Percentiles rank a stretch among this genome's conserved stretches.
Evolutionary conservation across 2,113 vertebrate genomes (phyloP).

Genomic region (Pomatorhinus ruficollis): DNA sequence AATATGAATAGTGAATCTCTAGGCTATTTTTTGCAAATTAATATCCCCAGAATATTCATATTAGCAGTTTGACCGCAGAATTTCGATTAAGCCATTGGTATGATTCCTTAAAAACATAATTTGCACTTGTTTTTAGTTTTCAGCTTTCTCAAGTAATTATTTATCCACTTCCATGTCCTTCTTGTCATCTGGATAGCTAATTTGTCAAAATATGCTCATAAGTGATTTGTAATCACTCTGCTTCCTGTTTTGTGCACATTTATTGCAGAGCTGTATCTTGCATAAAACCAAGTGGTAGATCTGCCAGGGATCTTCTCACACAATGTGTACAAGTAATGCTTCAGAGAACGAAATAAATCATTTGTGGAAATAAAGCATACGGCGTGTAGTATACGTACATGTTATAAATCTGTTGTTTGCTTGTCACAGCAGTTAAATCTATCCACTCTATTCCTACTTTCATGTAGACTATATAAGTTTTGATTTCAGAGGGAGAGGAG

Average conservation of each 20-base stretch:
- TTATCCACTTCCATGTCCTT: conserved; percentile 52
- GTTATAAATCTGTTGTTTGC: neutral
- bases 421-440: neutral
- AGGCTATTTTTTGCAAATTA: neutral
- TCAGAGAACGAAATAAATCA: neutral
- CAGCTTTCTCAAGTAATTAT: conserved; percentile 24
- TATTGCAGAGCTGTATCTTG: conserved; percentile 18
- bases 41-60: neutral
- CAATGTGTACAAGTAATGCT: neutral
- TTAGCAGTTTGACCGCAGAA: neutral
- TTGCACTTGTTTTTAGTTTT: conserved; percentile 51
- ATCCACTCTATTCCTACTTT: neutral
- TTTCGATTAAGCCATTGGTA: neutral
- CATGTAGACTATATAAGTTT: neutral
- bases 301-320: neutral
- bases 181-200: conserved; percentile 49
- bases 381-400: neutral
- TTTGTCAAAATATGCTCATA: conserved; percentile 42
- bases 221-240: conserved; percentile 54
- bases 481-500: neutral
- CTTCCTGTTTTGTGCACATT: conserved; percentile 50
- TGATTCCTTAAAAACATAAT: neutral
- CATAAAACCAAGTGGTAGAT: conserved; percentile 44
- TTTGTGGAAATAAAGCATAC: neutral
- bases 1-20: neutral